Base-by-base conservation (phyloP, 2,888 invertebrate genomes). In the Andrena hattorfiana region DNA sequence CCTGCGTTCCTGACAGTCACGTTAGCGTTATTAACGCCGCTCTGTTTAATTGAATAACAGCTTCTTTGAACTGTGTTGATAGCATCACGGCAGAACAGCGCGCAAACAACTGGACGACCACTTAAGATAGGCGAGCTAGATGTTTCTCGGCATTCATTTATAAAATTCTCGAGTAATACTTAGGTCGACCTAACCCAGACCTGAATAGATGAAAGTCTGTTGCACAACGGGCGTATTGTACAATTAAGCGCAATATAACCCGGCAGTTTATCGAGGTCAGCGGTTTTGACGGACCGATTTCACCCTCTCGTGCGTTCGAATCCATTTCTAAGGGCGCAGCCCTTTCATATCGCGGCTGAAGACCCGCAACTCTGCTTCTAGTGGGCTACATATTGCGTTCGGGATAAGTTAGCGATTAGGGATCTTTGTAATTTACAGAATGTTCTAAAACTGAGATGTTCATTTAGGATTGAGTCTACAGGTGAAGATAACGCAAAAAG, bases 211-310 rank as follows among this genome's bases (percentile, higher is more conserved):
- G 59, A 72, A 66, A 69, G 68, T 70, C 49, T 60, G 62, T 75
- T 60, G 68, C 64, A 6, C 23, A 68, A 67, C 69, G 32, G 13
- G 42, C 56, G 54, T 60, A 74, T 59, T 35, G 60, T 71, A 82
- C 72, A 76, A 83, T 83, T 73, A 66, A 10, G 23, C 70, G 30
- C 32, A 70, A 60, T 73, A 35, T 62, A 56, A 28, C 42, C 59
- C 35, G 35, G 56, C 10, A 26, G 70, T 59, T 63, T 62, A 83
- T 84, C 71, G 84, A 56, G 84, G 84, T 70, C 83, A 76, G 42
- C 69, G 60, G 83, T 73, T 76, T 77, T 20, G 69, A 68, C 72
- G 51, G 64, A 71, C 73, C 84, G 72, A 83, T 83, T 49, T 42
- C 63, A 32, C 68, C 67, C 70, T 64, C 83, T 78, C 59, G 67